Evolutionary conservation across 1,140 invertebrate genomes (phyloP).

Genomic region (Luehdorfia chinensis): DNA sequence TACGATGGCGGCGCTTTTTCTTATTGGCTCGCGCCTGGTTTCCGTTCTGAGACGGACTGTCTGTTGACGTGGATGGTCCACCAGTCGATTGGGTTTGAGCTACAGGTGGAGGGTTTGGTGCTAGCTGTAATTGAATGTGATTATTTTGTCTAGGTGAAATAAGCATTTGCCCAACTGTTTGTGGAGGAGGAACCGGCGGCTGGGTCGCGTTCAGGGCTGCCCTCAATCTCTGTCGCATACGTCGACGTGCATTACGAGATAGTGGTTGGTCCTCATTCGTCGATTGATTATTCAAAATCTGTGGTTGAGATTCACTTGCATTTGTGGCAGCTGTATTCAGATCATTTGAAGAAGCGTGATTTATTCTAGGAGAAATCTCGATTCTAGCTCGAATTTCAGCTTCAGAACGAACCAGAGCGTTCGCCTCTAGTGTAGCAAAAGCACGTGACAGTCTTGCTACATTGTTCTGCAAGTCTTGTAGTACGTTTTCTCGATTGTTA

Average conservation of each 20-base stretch:
- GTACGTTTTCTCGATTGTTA: conserved; percentile 24
- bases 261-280: conserved; percentile 18
- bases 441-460: conserved; percentile 46
- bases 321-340: background rate
- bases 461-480: conserved; percentile 49
- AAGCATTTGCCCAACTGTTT: background rate
- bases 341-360: too few species aligned
- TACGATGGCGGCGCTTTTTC: conserved; percentile 54
- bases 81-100: conserved; percentile 19
- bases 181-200: conserved; percentile 6
- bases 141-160: background rate
- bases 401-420: conserved; percentile 38
- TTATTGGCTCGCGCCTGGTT: conserved; percentile 32
- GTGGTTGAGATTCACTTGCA: conserved; percentile 18
- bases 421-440: conserved; percentile 46
- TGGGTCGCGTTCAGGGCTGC: conserved; percentile 35
- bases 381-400: conserved; percentile 30
- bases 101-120: background rate
- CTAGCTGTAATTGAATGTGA: background rate
- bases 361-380: too few species aligned
- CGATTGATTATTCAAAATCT: conserved; percentile 3
- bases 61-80: conserved; percentile 26
- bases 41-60: conserved; percentile 24
- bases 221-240: conserved; percentile 47
- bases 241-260: conserved; percentile 53